phyloP scores from a whole-genome alignment of 2,888 invertebrate species.

The Synanthedon formicaeformis region DNA sequence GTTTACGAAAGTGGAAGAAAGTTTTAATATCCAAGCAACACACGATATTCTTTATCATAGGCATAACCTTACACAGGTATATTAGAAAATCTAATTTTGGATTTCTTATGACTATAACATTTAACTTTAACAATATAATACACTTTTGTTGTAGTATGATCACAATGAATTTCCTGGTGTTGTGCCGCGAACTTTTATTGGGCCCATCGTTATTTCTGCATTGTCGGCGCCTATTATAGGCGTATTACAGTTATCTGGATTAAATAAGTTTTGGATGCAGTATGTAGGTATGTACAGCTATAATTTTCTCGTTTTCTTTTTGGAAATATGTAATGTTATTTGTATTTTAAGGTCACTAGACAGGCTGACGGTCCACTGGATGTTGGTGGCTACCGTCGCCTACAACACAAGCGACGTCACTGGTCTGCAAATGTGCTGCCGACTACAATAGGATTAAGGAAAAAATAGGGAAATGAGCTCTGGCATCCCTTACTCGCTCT shows the following conservation, averaged over 20 bases:
- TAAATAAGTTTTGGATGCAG: constrained; percentile 89
- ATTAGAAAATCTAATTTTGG: constrained; percentile 58
- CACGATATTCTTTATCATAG: constrained; percentile 95
- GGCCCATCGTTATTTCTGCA: constrained; percentile 85
- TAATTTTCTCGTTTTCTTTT: background rate
- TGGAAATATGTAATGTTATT: background rate
- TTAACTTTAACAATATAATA: constrained; percentile 13
- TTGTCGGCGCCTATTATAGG: constrained; percentile 82
- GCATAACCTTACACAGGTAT: constrained; percentile 85
- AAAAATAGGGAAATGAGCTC: too few relatives aligned
- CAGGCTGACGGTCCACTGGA: too few relatives aligned
- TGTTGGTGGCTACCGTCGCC: too few relatives aligned
- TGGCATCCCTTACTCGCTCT: too few relatives aligned
- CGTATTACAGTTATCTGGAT: constrained; percentile 74
- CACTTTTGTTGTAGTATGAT: constrained; percentile 85
- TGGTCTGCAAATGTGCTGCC: too few relatives aligned
- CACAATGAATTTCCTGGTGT: constrained; percentile 98
- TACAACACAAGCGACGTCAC: too few relatives aligned
- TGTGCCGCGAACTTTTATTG: constrained; percentile 96
- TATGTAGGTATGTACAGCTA: constrained; percentile 78
- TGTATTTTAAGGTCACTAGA: too few relatives aligned
- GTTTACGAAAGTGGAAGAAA: constrained; percentile 99
- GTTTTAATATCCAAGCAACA: constrained; percentile 97
- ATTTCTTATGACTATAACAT: constrained; percentile 20
- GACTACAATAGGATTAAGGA: too few relatives aligned